Evolutionary conservation across 2,113 vertebrate species (phyloP), one percentile per base, ranked within the genome.

Genomic region (Recurvirostra avosetta): DNA sequence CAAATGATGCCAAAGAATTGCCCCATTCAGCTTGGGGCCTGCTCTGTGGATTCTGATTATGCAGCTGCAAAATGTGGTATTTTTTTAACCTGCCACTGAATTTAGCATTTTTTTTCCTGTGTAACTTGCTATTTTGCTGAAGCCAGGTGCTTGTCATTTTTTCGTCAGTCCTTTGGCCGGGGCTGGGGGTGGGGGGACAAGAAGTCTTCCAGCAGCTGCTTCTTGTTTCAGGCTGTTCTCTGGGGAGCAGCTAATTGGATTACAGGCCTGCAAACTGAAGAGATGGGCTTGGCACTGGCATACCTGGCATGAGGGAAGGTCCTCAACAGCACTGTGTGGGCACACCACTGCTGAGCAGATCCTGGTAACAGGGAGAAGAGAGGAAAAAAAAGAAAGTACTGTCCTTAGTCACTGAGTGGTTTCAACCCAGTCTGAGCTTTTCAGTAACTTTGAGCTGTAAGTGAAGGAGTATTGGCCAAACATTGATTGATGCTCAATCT

Each of bases 71-170:
- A 89, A 86, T 55, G 40, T 50, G 40, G 40, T 81, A 71, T 88
- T 80, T 94, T 85, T 63, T 75, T 88, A 81, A 65, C 15, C 4
- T 89, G 75, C 58, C 56, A 81, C 90, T 53, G 26, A 92, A 89
- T 81, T 92, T 49, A 86, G 52, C 68, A 4, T 63, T 74, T 79
- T 78, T 93, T 56, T 74, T 32, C 43, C 50, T 38, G n/a, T 8
- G 4, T 27, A 88, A 88, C 40, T 63, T 65, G 43, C 56, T 86
- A 8, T 71, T 92, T 76, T 89, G 32, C 56, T 66, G 62, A 65
- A 88, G 58, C 62, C 80, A 92, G 85, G 90, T 86, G 74, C 79
- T 53, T 38, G 56, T 76, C n/a, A 12, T 76, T 88, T 94, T 85
- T 53, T 56, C 76, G 56, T 58, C 23, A 32, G 45, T 30, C 63